These are phyloP conservation scores for Zeuzera pyrina DNA, from an alignment of 2,888 invertebrate species.

Conservation along the genomic window DNA sequence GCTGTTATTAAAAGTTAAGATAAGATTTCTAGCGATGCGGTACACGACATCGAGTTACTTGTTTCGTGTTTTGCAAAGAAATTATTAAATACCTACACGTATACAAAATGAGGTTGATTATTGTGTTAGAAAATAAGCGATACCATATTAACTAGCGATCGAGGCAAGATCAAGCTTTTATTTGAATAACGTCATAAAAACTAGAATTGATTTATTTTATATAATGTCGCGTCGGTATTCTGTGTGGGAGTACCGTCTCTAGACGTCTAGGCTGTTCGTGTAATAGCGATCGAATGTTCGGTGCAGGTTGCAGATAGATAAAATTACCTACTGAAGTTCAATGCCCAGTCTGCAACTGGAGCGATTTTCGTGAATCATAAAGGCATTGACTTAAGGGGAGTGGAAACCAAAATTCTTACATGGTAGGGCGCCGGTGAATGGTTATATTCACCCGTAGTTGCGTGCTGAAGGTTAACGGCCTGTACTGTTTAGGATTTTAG, in stretches of 20 bases:
- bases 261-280: too few species aligned
- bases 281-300: too few species aligned
- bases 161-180: too few species aligned
- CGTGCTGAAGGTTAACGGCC: slow-evolving; percentile 1
- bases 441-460: slow-evolving; percentile 6
- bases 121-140: too few species aligned
- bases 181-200: too few species aligned
- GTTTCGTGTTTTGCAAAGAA: slow-evolving; percentile 29
- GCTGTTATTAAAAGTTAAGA: slow-evolving; percentile 51
- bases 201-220: too few species aligned
- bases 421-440: slow-evolving; percentile 15
- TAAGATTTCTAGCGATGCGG: slow-evolving; percentile 41
- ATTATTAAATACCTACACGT: slow-evolving; percentile 19
- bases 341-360: slow-evolving; percentile 31
- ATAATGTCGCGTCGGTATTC: too few species aligned
- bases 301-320: too few species aligned
- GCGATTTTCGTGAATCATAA: slow-evolving; percentile 30
- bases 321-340: slow-evolving; percentile 27
- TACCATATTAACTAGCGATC: too few species aligned
- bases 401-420: slow-evolving; percentile 30
- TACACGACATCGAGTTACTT: slow-evolving; percentile 40
- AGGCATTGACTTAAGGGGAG: slow-evolving; percentile 38
- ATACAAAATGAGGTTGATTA: slow-evolving; percentile 20
- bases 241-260: too few species aligned
- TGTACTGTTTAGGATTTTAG: background rate